Base-by-base conservation (phyloP, 2,113 vertebrate species). In the Hyla sarda region DNA sequence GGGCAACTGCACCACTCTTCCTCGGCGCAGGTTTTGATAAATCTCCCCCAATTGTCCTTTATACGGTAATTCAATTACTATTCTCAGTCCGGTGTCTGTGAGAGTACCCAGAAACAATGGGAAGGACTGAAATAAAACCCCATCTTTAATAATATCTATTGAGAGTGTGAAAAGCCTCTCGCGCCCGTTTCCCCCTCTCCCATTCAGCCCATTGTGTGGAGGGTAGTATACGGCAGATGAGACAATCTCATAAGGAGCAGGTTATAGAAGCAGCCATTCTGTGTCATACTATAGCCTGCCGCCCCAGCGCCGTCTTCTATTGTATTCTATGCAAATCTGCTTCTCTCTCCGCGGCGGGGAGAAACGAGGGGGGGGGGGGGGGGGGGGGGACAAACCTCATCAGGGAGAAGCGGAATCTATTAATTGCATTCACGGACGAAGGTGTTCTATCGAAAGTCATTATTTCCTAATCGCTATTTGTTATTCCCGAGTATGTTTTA, bases 381-480 rank as follows among this genome's bases (percentile, higher is more conserved):
- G 6, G 11, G 2, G 8, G 5, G 21, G 13, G n/a, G 11, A 52
- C 32, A 77, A 76, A 52, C 54, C 17, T 30, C 65, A 83, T 58
- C 93, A 92, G 92, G 89, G 92, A 91, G 84, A 60, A 58, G 88
- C 91, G 90, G 91, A 90, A 90, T 90, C 87, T 89, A 90, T 92
- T 93, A 94, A 94, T 92, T 92, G 91, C 93, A 87, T 92, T 92
- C 90, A 90, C 90, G 91, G 90, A 91, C 88, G 91, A 94, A 94
- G 91, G 90, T 93, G 84, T 90, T 88, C 89, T 91, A 89, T 93
- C 89, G 90, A 90, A 91, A 91, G 82, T 91, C 94, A 95, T 95
- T 93, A 94, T 93, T 94, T 92, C 91, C 85, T 91, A 93, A 92
- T 83, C 90, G 90, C 89, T 90, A 93, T 93, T 94, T 93, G 93